Conservation (phyloP, 64 coral and sea anemone genomes). For the Montipora cactus region DNA sequence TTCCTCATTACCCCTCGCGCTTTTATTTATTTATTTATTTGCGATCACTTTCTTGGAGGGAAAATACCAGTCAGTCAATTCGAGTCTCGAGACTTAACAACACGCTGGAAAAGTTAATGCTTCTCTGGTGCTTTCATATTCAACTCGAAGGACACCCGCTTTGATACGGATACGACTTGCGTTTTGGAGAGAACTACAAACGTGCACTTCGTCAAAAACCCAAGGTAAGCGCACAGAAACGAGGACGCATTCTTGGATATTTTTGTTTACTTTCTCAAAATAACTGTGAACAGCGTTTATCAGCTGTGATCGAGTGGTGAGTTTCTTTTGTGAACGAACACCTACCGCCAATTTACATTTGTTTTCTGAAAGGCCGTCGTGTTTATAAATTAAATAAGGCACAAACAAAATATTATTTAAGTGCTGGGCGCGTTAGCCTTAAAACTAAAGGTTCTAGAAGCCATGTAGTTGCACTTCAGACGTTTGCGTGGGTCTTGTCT, state of each 20-base stretch:
- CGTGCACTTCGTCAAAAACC: neutral
- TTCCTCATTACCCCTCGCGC: neutral
- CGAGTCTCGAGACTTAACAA: neutral
- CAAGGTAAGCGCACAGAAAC: neutral
- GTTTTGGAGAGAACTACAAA: neutral
- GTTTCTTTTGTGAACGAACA: slow-evolving; percentile 39
- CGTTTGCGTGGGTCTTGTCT: neutral
- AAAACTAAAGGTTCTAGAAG: neutral
- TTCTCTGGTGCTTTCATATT: neutral
- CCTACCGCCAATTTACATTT: slow-evolving; percentile 53
- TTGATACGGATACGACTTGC: neutral
- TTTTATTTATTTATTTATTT: neutral
- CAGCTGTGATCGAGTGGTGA: slow-evolving; percentile 9
- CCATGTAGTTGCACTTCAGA: too few species aligned
- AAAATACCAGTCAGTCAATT: neutral
- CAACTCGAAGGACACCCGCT: neutral
- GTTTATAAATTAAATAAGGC: slow-evolving; percentile 55
- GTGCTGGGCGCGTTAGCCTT: neutral
- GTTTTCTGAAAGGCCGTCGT: slow-evolving; percentile 38
- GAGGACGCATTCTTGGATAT: neutral
- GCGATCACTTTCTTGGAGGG: neutral
- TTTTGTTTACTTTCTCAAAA: slow-evolving; percentile 26
- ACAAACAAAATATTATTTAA: slow-evolving; percentile 47
- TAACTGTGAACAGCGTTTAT: slow-evolving; percentile 43
- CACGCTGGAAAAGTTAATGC: slow-evolving; percentile 15